These are phyloP conservation scores for Odontocolon sp. DNA, from an alignment of 2,888 invertebrate species.

Conservation along the genomic window DNA sequence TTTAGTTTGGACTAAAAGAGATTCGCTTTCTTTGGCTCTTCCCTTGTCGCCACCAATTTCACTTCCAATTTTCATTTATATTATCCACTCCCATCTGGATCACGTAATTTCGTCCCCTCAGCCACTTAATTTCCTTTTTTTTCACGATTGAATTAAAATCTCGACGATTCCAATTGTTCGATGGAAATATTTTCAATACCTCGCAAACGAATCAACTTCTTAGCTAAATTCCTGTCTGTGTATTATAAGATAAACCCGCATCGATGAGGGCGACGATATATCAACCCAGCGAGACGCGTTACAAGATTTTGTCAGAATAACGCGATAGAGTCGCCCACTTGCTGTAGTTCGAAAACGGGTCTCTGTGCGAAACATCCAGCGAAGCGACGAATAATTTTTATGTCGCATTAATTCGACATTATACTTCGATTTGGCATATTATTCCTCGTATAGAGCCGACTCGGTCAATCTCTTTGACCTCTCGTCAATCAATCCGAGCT, in stretches of 20 bases:
- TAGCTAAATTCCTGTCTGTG: slow-evolving; percentile 31
- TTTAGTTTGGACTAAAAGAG: not conserved
- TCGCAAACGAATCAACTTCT: slow-evolving; percentile 10
- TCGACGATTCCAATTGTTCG: slow-evolving; percentile 20
- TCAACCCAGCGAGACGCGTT: slow-evolving; percentile 61
- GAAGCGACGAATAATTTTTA: slow-evolving; percentile 54
- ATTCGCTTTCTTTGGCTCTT: slow-evolving; percentile 5
- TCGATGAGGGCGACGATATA: slow-evolving; percentile 62
- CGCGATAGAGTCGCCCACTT: slow-evolving; percentile 65
- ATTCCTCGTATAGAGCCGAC: slow-evolving; percentile 12
- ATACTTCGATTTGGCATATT: slow-evolving; percentile 43
- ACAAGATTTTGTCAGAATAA: slow-evolving; percentile 65
- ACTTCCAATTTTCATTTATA: slow-evolving; percentile 6
- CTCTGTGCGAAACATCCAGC: slow-evolving; percentile 30
- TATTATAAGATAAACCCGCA: slow-evolving; percentile 66
- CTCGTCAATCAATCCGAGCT: slow-evolving; percentile 51
- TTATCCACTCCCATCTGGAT: not conserved
- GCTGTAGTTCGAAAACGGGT: slow-evolving; percentile 50
- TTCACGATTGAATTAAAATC: not conserved
- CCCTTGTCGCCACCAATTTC: not conserved
- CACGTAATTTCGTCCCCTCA: not conserved
- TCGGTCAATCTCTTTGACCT: slow-evolving; percentile 55
- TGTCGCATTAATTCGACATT: slow-evolving; percentile 60
- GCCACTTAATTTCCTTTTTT: not conserved
- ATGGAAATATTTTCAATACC: slow-evolving; percentile 1